Base-by-base conservation (phyloP, 2,888 invertebrate species). In the Teinopalpus imperialis region DNA sequence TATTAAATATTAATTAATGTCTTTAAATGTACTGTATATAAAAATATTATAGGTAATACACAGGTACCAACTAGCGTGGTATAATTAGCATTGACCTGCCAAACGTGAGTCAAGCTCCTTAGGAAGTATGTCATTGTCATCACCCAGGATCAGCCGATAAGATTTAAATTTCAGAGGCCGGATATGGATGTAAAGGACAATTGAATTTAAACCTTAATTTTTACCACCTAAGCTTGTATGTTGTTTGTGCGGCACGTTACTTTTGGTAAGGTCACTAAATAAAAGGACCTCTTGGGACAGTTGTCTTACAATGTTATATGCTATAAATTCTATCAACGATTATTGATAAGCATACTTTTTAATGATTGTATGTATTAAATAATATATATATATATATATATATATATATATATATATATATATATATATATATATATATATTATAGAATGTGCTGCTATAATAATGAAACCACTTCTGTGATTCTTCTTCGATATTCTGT, bases 21-120 rank as follows among this genome's bases (percentile, higher is more conserved):
- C n/a, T n/a, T n/a, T n/a, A n/a, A n/a, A n/a, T n/a, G n/a, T n/a
- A 16, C 2, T 4, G 16, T 16, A 4, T 4, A 31, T 16, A 36
- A 36, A 9, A 14, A 13, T 14, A 10, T 14, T 14, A 18, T 16
- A 27, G 20, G 29, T 13, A 20, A 18, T 20, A 20, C 26, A 16
- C 6, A 16, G 20, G 10, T 9, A 14, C 14, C 24, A 37, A 43
- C 27, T 39, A 32, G 21, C 30, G 31, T 44, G 35, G 46, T 41
- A 10, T 18, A 13, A 34, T 27, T 48, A 49, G 53, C 57, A 59
- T 59, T 62, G 57, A 56, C 32, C n/a, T 56, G 55, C 52, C 56
- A 49, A 51, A 50, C 50, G 47, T 27, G 36, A 43, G 24, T 35
- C 37, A 32, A 44, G 36, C 10, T 41, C 24, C 46, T 34, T 42